Evolutionary conservation across 1,140 invertebrate genomes (phyloP), one percentile per base, ranked within the genome.

Genomic region (Trichomalopsis sarcophagae): DNA sequence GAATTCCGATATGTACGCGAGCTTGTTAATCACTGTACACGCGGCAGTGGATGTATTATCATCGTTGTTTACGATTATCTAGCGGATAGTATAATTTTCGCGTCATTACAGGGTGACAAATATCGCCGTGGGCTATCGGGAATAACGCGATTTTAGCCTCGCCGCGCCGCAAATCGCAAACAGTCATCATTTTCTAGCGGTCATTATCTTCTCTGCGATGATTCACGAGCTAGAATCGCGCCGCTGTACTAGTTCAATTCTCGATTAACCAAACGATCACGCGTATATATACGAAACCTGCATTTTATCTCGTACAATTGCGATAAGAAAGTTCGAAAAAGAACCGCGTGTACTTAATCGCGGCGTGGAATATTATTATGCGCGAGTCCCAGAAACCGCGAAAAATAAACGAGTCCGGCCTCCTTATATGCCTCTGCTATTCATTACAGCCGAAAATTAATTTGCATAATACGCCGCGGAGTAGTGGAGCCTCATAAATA

Each of bases 371-470:
- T 27, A 27, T 27, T 27, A 27, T 73, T 33, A 73, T 30, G 33
- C 27, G 33, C 69, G 69, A 73, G 27, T 73, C 69, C 27, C 27
- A 73, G 69, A 73, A 73, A 73, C 69, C 27, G 55, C 55, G 55
- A 30, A 71, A 30, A 71, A 71, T 71, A n/a, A 27, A 50, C 75
- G 40, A 50, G 62, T 14, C 27, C 69, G 17, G 27, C 10, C 23
- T n/a, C 23, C 30, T n/a, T 81, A 27, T 27, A 27, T 27, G 27
- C 27, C 50, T 69, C 78, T 69, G 23, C 84, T 69, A 78, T 85
- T 85, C 84, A 82, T 85, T 85, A 85, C 69, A 69, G 2, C 77
- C 81, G 50, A 82, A 86, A 86, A 86, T 86, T 86, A 86, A 86
- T 86, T 86, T 82, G 81, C 85, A 86, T 86, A 86, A 86, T 79